phyloP scores from a whole-genome alignment of 2,888 invertebrate genomes.

The Apantesis nais region DNA sequence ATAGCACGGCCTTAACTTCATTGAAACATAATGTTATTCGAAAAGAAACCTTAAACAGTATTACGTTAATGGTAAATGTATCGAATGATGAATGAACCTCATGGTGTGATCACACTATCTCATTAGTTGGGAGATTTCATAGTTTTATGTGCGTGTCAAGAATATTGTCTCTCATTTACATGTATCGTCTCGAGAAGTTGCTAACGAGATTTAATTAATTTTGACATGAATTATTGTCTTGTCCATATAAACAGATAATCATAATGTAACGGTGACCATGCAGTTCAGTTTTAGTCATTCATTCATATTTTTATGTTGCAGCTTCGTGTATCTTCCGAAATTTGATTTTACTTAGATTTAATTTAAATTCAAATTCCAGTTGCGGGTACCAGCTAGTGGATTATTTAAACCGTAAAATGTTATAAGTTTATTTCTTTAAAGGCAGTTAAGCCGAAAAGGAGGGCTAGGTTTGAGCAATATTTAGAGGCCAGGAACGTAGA shows the following conservation, averaged over 20 bases:
- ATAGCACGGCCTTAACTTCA: not conserved
- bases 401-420: too few species aligned
- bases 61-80: slow-evolving; percentile 19
- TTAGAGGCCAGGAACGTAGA: too few species aligned
- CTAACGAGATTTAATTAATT: slow-evolving; percentile 41
- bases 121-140: slow-evolving; percentile 33
- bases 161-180: slow-evolving; percentile 41
- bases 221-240: slow-evolving; percentile 37
- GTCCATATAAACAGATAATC: slow-evolving; percentile 24
- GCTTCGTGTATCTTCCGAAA: not conserved
- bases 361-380: not conserved
- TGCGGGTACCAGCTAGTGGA: too few species aligned
- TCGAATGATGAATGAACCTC: slow-evolving; percentile 14
- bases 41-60: slow-evolving; percentile 19
- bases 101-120: slow-evolving; percentile 30
- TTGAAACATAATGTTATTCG: not conserved
- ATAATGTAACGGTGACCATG: slow-evolving; percentile 25
- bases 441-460: too few species aligned
- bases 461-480: too few species aligned
- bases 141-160: slow-evolving; percentile 21
- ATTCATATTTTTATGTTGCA: not conserved
- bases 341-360: not conserved
- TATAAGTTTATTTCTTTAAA: too few species aligned
- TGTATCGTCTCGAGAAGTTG: slow-evolving; percentile 32
- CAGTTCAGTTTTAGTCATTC: not conserved